A percentile compares a stretch with the other conserved stretches of the same genome.
Conservation (phyloP, 2,797 vertebrate genomes). For the Pelodytes ibericus region DNA sequence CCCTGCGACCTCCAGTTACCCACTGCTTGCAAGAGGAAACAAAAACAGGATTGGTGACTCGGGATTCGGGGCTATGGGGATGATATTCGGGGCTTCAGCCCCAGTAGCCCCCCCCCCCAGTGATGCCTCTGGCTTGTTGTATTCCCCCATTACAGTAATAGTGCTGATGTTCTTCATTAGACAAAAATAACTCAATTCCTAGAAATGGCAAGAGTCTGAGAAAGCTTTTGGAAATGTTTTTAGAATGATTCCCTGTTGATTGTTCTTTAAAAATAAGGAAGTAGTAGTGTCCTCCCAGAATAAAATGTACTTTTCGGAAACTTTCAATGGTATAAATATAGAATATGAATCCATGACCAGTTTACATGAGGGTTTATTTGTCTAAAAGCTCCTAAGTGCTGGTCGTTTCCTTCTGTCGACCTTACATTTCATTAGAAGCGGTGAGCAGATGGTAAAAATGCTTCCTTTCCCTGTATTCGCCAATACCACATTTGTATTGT, state of each 20-base stretch:
- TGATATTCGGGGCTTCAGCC: too few relatives aligned
- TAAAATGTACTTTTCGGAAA: constrained; percentile 12
- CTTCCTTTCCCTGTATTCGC: neutral
- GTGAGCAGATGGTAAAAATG: constrained; percentile 32
- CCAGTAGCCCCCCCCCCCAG: too few relatives aligned
- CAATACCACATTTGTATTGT: neutral
- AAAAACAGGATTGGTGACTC: too few relatives aligned
- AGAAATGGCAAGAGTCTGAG: constrained; percentile 7
- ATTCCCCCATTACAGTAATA: too few relatives aligned
- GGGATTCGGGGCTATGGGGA: too few relatives aligned
- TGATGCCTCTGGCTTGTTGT: too few relatives aligned
- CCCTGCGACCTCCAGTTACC: too few relatives aligned
- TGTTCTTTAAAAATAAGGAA: constrained; percentile 15
- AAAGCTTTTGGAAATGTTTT: constrained; percentile 16
- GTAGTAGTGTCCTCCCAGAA: constrained; percentile 19
- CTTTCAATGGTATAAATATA: constrained; percentile 20
- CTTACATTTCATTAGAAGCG: constrained; percentile 12
- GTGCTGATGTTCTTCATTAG: too few relatives aligned
- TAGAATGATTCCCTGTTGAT: constrained; percentile 23
- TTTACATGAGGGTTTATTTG: constrained; percentile 33
- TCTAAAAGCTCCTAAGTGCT: constrained; percentile 30
- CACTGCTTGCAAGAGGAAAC: too few relatives aligned
- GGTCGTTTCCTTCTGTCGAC: neutral
- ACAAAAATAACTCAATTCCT: constrained; percentile 11
- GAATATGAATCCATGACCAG: constrained; percentile 32